Conservation (phyloP, 2,113 vertebrate genomes). For the Cnemophilus loriae region DNA sequence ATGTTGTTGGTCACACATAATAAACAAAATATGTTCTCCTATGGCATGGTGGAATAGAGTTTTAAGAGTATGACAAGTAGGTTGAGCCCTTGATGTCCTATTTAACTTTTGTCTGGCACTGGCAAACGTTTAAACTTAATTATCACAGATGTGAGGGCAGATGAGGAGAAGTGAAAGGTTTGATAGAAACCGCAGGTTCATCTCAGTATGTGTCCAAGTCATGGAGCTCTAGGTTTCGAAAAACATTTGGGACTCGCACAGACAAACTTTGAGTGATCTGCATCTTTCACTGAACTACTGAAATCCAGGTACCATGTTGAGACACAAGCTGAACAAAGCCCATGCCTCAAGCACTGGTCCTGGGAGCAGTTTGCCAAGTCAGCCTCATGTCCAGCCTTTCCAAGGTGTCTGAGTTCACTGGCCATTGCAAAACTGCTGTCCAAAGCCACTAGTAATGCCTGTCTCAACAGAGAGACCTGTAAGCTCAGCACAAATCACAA, state of each 20-base stretch:
- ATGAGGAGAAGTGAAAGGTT: not conserved
- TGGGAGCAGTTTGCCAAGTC: not conserved
- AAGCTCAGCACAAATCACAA: not conserved
- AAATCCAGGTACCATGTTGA: fast-evolving
- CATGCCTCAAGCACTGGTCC: not conserved
- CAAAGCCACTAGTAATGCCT: not conserved
- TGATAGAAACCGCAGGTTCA: not conserved
- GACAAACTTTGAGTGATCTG: not conserved
- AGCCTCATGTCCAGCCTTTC: not conserved
- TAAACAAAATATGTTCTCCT: not conserved
- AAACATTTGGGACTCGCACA: not conserved
- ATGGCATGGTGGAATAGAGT: not conserved
- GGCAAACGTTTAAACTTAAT: not conserved
- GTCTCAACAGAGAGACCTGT: not conserved
- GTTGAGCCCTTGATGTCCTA: not conserved
- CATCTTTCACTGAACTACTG: not conserved
- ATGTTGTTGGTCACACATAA: not conserved
- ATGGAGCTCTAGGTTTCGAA: not conserved
- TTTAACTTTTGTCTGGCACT: not conserved
- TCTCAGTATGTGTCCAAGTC: not conserved
- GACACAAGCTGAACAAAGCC: not conserved
- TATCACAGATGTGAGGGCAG: not conserved
- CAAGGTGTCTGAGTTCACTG: not conserved
- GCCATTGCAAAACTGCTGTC: not conserved
- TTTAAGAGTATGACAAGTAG: not conserved